A percentile compares a stretch with the other conserved stretches of the same genome.
Conservation (phyloP, 2,797 vertebrate genomes). For the Manis crassicaudata region DNA sequence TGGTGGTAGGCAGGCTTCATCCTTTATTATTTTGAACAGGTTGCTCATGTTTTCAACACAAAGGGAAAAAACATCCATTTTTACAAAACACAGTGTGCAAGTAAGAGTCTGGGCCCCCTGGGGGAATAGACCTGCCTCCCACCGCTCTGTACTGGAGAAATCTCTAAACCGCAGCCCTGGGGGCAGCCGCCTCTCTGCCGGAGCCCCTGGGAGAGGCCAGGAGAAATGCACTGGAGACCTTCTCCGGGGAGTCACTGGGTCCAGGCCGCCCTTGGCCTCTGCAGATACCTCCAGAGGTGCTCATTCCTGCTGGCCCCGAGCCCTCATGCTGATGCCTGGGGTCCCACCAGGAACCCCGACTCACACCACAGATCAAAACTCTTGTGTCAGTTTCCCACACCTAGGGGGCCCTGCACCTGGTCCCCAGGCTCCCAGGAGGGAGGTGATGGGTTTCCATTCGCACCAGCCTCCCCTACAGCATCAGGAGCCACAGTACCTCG, state of each 20-base stretch:
- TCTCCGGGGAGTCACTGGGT: rapidly evolving
- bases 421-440: neutral
- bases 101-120: neutral
- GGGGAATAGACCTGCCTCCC: rapidly evolving
- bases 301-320: neutral
- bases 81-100: neutral
- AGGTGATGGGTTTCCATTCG: neutral
- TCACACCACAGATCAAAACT: too few species aligned
- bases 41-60: slow-evolving; percentile 53
- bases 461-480: neutral
- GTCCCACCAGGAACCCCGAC: rapidly evolving
- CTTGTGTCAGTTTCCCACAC: rapidly evolving
- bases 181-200: neutral
- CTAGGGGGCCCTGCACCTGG: rapidly evolving
- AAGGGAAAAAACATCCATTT: neutral
- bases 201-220: neutral
- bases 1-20: neutral
- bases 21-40: slow-evolving; percentile 47
- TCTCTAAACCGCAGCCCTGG: neutral
- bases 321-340: neutral
- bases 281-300: rapidly evolving
- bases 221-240: neutral
- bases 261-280: neutral
- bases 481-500: rapidly evolving
- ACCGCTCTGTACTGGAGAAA: rapidly evolving